Evolutionary conservation across 35 echinoderm and acorn worm genomes (phyloP).

Genomic region (Holothuria glaberrima): DNA sequence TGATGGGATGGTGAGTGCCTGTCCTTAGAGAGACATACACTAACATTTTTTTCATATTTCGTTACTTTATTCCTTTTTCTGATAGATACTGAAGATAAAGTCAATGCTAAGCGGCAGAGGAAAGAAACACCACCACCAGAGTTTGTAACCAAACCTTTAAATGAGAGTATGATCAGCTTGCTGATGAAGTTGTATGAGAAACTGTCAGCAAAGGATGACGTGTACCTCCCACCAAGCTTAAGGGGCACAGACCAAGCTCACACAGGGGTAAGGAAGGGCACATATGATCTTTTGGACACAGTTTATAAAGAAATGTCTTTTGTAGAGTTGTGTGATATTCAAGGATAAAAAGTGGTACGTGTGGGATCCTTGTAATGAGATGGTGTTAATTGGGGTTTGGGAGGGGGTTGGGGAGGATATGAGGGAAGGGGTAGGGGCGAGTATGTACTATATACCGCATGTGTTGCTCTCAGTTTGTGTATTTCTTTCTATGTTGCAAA

Average conservation of each 20-base stretch:
- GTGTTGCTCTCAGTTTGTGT: no score
- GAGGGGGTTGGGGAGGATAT: no score
- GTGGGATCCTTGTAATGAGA: neutral
- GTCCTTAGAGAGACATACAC: neutral
- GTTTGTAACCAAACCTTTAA: slow-evolving; percentile 40
- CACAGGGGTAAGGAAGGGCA: neutral
- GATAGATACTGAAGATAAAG: slow-evolving; percentile 8
- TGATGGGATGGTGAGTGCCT: neutral
- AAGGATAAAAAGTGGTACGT: neutral
- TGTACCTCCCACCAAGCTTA: slow-evolving; percentile 49
- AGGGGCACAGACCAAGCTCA: neutral
- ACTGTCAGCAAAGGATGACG: slow-evolving; percentile 67
- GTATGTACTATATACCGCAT: no score
- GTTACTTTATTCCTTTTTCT: no score
- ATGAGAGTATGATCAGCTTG: slow-evolving; percentile 83
- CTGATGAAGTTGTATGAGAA: slow-evolving; percentile 86
- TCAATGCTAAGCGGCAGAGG: slow-evolving; percentile 37
- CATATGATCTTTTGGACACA: neutral
- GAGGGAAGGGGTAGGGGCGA: no score
- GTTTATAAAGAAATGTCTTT: neutral
- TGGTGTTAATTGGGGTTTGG: no score
- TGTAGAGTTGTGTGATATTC: neutral
- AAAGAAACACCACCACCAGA: slow-evolving; percentile 22
- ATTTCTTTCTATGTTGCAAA: no score
- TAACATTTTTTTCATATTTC: neutral